A percentile compares a stretch with the other conserved stretches of the same genome.
Conservation (phyloP, 2,888 invertebrate species). For the Drosophila quinaria region DNA sequence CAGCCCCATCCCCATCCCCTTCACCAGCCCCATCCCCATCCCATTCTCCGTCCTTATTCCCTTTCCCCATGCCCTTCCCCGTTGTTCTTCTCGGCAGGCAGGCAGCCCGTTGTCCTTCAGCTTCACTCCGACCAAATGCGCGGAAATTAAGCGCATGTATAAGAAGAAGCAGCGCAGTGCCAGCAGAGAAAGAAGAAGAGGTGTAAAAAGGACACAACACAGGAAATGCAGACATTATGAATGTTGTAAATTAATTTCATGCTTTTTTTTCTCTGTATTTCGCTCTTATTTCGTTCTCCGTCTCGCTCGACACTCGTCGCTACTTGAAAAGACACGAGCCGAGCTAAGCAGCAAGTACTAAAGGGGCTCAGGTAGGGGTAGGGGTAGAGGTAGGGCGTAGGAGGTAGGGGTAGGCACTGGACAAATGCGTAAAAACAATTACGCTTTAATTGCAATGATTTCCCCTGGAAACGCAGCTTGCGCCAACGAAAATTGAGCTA, state of each 20-base stretch:
- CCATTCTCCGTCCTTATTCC: too few species aligned
- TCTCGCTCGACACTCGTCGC: constrained; percentile 26
- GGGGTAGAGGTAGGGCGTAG: neutral
- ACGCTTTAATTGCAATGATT: constrained; percentile 85
- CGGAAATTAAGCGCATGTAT: constrained; percentile 75
- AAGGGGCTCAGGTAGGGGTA: neutral
- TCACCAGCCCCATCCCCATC: too few species aligned
- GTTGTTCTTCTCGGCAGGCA: constrained; percentile 29
- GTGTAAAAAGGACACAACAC: neutral
- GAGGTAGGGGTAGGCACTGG: constrained; percentile 43
- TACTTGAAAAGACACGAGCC: constrained; percentile 72
- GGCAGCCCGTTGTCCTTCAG: constrained; percentile 63
- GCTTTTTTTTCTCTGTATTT: constrained; percentile 18
- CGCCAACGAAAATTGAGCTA: constrained; percentile 61
- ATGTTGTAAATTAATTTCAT: constrained; percentile 77
- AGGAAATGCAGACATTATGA: constrained; percentile 68
- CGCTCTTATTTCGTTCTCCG: neutral
- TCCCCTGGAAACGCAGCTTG: constrained; percentile 64
- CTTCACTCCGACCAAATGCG: constrained; percentile 68
- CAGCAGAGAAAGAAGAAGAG: constrained; percentile 9
- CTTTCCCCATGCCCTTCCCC: too few species aligned
- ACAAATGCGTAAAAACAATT: constrained; percentile 83
- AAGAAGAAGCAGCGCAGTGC: constrained; percentile 33
- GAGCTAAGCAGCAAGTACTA: constrained; percentile 54
- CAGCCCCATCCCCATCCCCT: too few species aligned